phyloP scores from a whole-genome alignment of 2,888 invertebrate genomes.

The Brachyptera putata region DNA sequence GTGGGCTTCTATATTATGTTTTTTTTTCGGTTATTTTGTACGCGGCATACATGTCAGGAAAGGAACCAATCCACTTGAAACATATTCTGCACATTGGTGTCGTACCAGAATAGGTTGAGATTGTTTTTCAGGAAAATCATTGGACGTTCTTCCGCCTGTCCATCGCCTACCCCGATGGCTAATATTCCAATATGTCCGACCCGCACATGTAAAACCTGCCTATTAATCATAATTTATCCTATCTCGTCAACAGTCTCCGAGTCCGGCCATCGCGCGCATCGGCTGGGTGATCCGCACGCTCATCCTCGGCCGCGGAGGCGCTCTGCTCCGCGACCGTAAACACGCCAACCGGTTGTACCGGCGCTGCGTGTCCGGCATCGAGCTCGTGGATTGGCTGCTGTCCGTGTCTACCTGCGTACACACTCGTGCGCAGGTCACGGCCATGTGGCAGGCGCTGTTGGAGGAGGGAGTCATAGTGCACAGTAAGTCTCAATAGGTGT shows the following conservation, averaged over 20 bases:
- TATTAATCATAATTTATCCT: too few relatives aligned
- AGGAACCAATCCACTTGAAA: too few relatives aligned
- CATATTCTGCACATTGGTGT: too few relatives aligned
- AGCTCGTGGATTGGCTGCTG: conserved; percentile 75
- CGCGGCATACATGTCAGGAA: too few relatives aligned
- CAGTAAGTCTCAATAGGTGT: conserved; percentile 14
- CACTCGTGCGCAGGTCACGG: conserved; percentile 64
- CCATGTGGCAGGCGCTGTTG: conserved; percentile 78
- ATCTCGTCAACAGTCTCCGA: conserved; percentile 59
- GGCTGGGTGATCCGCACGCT: conserved; percentile 66
- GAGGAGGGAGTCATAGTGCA: conserved; percentile 68
- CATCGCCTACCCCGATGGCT: too few relatives aligned
- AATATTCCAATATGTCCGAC: too few relatives aligned
- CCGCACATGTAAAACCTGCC: too few relatives aligned
- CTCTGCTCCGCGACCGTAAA: conserved; percentile 62
- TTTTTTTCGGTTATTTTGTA: too few relatives aligned
- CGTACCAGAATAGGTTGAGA: too few relatives aligned
- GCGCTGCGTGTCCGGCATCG: conserved; percentile 70
- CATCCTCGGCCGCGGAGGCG: conserved; percentile 57
- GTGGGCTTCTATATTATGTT: too few relatives aligned
- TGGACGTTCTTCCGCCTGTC: too few relatives aligned
- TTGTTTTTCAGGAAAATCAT: too few relatives aligned
- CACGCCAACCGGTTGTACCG: conserved; percentile 57
- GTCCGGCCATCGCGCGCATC: conserved; percentile 61
- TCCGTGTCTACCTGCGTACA: conserved; percentile 57